Evolutionary conservation across 2,797 vertebrate genomes (phyloP), one percentile per base, ranked within the genome.

Genomic region (Monodelphis domestica): DNA sequence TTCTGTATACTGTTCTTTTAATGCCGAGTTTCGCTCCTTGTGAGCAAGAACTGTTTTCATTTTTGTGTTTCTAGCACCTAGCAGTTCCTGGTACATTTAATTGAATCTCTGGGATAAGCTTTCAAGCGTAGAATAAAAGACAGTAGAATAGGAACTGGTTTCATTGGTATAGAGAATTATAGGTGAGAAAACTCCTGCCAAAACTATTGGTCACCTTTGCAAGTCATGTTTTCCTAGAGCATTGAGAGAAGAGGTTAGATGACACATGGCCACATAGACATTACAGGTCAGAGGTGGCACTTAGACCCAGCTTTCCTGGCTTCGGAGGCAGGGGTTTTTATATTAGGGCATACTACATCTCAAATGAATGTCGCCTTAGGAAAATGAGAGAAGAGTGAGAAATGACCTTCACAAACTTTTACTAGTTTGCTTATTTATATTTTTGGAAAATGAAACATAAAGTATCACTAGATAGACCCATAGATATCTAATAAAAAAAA

Each of bases 401-500:
- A 63, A 45, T 1, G 59, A 26, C 55, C n/a, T 78, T 78, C 63
- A 78, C 21, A 55, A 30, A 30, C 17, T 11, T 89, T 53, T 88
- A 84, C 88, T 89, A 33, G 9, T 59, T 84, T 91, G 50, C 21
- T 87, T 59, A 29, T 59, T 54, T 93, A 90, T 92, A 21, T 38
- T 70, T 63, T 21, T 70, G n/a, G 38, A 78, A 21, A 26, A 45
- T 26, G 17, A 78, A 78, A 78, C n/a, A 78, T 78, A n/a, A n/a
- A 38, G 38, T 21, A 78, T n/a, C 21, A 26, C 2, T 78, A 11
- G 70, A 26, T n/a, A 38, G 38, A 78, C 3, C 1, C 63, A 70
- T 1, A 78, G 78, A 7, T 78, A 9, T 45, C 45, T 70, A 10
- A 4, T 24, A 26, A 29, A 78, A 78, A 45, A 9, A 45, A 3